phyloP scores from a whole-genome alignment of 2,797 vertebrate species.

The Uromys caudimaculatus region DNA sequence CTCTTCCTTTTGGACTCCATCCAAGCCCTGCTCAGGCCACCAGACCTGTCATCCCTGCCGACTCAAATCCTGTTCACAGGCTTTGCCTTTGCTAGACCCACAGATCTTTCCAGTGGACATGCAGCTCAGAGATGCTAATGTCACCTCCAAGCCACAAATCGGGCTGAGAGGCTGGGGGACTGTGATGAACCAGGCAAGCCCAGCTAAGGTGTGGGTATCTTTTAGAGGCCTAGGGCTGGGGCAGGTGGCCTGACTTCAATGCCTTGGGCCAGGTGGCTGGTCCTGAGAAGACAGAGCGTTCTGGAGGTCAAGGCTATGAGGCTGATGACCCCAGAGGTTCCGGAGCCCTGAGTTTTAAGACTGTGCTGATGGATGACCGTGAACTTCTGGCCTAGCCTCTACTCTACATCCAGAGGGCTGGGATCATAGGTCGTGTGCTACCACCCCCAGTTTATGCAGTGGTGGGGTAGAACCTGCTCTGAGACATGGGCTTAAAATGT shows the following conservation, averaged over 20 bases:
- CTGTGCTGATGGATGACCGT: neutral
- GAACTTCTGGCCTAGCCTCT: neutral
- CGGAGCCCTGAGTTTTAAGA: neutral
- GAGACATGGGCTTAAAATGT: neutral
- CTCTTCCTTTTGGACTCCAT: neutral
- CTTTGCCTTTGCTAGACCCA: neutral
- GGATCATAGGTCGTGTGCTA: neutral
- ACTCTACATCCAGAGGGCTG: too few species aligned
- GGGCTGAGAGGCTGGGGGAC: neutral
- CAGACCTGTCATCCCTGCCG: neutral
- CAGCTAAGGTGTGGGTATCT: neutral
- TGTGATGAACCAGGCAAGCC: neutral
- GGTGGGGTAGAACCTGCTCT: neutral
- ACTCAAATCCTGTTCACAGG: neutral
- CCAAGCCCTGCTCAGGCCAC: neutral
- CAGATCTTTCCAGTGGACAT: neutral
- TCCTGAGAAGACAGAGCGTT: neutral
- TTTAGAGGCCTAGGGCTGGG: neutral
- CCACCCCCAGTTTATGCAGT: neutral
- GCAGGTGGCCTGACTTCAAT: neutral
- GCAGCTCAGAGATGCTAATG: neutral
- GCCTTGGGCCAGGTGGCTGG: too few species aligned
- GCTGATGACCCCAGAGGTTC: neutral
- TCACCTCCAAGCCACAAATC: neutral
- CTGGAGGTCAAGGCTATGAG: neutral